Evolutionary conservation across 1,140 invertebrate species (phyloP).

Genomic region (Hylyphantes graminicola): DNA sequence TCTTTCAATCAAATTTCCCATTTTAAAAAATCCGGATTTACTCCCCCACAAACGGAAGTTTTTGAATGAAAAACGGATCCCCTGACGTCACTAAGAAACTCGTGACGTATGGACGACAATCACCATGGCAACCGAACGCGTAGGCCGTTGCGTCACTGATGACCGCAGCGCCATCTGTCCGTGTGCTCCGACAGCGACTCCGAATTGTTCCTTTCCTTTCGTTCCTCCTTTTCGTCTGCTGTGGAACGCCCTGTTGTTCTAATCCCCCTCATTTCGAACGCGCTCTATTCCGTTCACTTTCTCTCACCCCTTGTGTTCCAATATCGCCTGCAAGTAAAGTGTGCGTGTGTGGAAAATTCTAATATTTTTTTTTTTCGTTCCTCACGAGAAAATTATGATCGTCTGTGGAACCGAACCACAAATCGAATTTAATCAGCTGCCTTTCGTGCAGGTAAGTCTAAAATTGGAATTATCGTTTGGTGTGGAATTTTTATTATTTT

Average conservation of each 20-base stretch:
- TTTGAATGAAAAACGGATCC: constrained; percentile 26
- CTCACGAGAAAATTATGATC: constrained; percentile 32
- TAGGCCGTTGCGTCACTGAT: constrained; percentile 36
- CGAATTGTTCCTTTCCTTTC: constrained; percentile 41
- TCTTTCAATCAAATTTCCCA: no score
- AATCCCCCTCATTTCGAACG: constrained; percentile 25
- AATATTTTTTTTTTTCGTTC: background rate
- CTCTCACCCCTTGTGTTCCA: constrained; percentile 5
- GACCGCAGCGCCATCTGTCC: constrained; percentile 37
- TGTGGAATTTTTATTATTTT: no score
- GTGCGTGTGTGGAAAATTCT: constrained; percentile 1
- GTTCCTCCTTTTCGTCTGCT: background rate
- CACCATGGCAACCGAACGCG: constrained; percentile 26
- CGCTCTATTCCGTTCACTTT: constrained; percentile 4
- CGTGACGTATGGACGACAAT: background rate
- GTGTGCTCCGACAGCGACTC: constrained; percentile 16
- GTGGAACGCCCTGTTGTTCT: constrained; percentile 51
- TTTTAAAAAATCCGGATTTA: no score
- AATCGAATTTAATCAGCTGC: constrained; percentile 44
- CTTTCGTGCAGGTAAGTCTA: constrained; percentile 46
- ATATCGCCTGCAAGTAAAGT: constrained; percentile 10
- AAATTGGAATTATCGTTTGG: background rate
- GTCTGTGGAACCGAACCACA: constrained; percentile 40
- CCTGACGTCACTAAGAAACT: constrained; percentile 29
- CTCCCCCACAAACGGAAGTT: constrained; percentile 21